These are phyloP conservation scores for Sebastes cheni DNA, from an alignment of 2,797 vertebrate species.

Conservation along the genomic window DNA sequence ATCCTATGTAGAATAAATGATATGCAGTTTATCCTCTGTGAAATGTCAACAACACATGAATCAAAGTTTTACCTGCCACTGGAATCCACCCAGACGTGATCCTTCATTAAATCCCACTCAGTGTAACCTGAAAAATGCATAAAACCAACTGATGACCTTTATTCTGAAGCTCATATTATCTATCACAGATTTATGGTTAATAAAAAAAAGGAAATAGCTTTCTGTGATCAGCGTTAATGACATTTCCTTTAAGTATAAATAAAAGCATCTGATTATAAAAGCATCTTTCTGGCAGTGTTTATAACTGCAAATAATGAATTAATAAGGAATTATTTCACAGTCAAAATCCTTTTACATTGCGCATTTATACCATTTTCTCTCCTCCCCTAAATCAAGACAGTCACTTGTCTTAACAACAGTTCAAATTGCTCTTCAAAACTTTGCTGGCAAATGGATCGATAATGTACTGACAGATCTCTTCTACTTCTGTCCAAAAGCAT, in stretches of 20 bases:
- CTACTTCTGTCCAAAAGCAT: not conserved
- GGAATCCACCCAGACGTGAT: not conserved
- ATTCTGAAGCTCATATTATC: not conserved
- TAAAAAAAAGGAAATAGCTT: not conserved
- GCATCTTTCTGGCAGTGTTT: not conserved
- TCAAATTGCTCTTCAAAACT: not conserved
- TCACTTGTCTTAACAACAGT: not conserved
- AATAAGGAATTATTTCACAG: not conserved
- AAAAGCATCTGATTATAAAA: not conserved
- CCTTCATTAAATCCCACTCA: not conserved
- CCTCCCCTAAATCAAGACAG: not conserved
- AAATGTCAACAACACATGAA: not conserved
- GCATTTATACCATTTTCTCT: not conserved
- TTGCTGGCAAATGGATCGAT: not conserved
- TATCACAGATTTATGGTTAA: not conserved
- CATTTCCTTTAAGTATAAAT: not conserved
- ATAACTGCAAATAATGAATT: not conserved
- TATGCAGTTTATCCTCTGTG: not conserved
- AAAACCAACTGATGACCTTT: not conserved
- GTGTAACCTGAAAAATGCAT: not conserved
- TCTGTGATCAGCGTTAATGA: not conserved
- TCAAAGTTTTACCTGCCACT: not conserved
- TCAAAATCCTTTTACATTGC: not conserved
- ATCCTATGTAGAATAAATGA: not conserved
- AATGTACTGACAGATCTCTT: not conserved